Evolutionary conservation across 2,888 invertebrate species (phyloP), one percentile per base, ranked within the genome.

Genomic region (Serripes groenlandicus): DNA sequence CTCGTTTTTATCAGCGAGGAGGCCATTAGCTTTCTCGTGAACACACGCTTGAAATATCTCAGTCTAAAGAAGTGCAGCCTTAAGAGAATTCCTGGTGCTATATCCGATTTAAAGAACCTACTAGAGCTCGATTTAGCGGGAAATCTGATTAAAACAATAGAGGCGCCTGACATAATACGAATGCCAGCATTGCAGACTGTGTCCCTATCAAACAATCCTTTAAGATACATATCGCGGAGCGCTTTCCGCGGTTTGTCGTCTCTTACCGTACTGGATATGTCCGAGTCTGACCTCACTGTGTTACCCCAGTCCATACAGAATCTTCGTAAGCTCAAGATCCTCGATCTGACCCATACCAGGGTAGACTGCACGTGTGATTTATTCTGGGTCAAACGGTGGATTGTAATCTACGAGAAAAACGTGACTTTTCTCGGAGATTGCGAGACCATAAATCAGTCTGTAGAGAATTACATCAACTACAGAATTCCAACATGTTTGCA

Each of bases 311-410:
- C 85, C 1, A 52, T 89, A 28, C 54, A 66, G 30, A 86, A 87
- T 58, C 58, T 87, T 0, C 54, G 62, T 7, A 54, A 35, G 1
- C 49, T 87, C 7, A 15, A 54, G 2, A 28, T 23, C 0, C 30
- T 85, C 1, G 75, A 75, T 49, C 28, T 88, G 1, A 56, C 26
- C 0, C 64, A 77, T 15, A 76, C 76, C 26, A 42, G 37, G 0
- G 58, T 89, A 11, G 88, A 88, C 28, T 89, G 89, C 73, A 89
- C 83, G 26, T 89, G 89, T 62, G 82, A 84, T 68, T 66, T 87
- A 32, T 82, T 72, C 21, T 86, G 86, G 86, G 74, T 88, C 3
- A 76, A 78, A 28, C 54, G 77, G 28, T 78, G 81, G 69, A 28
- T 73, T 23, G 72, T 54, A 9, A 26, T 54, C 18, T 66, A 34